Percentiles rank a stretch among this genome's conserved stretches.
Conservation (phyloP, 2,888 invertebrate species). For the Bhutanitis thaidina region DNA sequence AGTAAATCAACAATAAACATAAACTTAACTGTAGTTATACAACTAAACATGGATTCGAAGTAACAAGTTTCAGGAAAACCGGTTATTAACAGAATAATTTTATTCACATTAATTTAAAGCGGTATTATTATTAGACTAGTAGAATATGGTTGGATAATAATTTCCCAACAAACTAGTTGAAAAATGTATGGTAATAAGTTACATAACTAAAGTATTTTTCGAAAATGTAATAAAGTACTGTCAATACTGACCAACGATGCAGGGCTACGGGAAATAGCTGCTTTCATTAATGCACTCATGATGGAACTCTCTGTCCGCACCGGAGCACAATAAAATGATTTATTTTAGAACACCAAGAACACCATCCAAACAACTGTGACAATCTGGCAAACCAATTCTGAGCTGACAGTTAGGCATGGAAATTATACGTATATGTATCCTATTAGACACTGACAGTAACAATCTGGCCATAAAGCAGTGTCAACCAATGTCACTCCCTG, state of each 20-base stretch:
- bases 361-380: slow-evolving; percentile 24
- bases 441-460: too few species aligned
- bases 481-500: too few species aligned
- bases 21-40: too few species aligned
- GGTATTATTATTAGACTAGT: background rate
- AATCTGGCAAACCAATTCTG: too few species aligned
- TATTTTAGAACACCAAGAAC: slow-evolving; percentile 25
- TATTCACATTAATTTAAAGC: background rate
- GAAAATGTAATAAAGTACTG: slow-evolving; percentile 18
- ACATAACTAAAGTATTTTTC: slow-evolving; percentile 58
- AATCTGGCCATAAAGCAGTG: too few species aligned
- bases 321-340: slow-evolving; percentile 20
- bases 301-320: slow-evolving; percentile 79
- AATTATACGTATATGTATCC: too few species aligned
- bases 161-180: slow-evolving; percentile 37
- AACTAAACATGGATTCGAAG: too few species aligned
- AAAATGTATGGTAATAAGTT: slow-evolving; percentile 34
- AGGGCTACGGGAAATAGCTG: slow-evolving; percentile 62
- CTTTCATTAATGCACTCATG: slow-evolving; percentile 77
- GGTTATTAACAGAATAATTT: background rate
- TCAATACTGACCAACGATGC: slow-evolving; percentile 57
- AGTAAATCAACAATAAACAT: too few species aligned
- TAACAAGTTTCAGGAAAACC: background rate
- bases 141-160: slow-evolving; percentile 9
- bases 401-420: too few species aligned